Base-by-base conservation (phyloP, 1,140 invertebrate genomes). In the Drosophila erecta region DNA sequence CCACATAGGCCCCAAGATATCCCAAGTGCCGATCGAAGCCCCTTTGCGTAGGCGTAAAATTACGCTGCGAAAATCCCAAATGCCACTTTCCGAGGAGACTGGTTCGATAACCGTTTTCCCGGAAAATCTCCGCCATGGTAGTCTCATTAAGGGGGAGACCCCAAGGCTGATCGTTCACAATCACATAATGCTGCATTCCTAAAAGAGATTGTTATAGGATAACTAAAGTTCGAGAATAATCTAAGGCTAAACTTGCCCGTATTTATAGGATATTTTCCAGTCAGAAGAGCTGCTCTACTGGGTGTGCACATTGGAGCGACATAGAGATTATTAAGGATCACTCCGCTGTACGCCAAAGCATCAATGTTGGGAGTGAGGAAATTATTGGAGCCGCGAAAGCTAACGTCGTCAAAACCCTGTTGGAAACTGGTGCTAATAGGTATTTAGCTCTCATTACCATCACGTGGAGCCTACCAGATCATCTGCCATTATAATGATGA, bases 1-100 rank as follows among this genome's bases (percentile, higher is more conserved):
- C 97, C 67, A 97, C 94, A 69, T 95, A 94, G 4, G 96, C 96
- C 46, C 95, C 95, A 93, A 95, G 96, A 83, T 97, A 97, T 6
- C 97, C 97, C 90, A 95, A 96, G 90, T 97, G 96, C 1, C 94
- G 94, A 69, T 97, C 95, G 84, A 98, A 98, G 8, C 97, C 97
- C 22, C 97, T 93, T 41, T 93, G 94, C 0, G 94, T 95, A 1
- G 97, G 97, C 5, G 96, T 95, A 81, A 96, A 97, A 57, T 95
- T 94, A 20, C 93, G 94, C 30, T 94, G 93, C 62, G 94, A 95
- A 77, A 94, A 95, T 2, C 97, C 97, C 50, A 97, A 93, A 86
- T 98, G 97, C 97, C 97, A 98, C 93, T 98, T 98, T 12, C 98
- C 98, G 17, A 98, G 94, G 12, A 96, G 94, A 91, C 96, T 95